phyloP scores from a whole-genome alignment of 2,113 vertebrate species.

The Tachycineta bicolor region DNA sequence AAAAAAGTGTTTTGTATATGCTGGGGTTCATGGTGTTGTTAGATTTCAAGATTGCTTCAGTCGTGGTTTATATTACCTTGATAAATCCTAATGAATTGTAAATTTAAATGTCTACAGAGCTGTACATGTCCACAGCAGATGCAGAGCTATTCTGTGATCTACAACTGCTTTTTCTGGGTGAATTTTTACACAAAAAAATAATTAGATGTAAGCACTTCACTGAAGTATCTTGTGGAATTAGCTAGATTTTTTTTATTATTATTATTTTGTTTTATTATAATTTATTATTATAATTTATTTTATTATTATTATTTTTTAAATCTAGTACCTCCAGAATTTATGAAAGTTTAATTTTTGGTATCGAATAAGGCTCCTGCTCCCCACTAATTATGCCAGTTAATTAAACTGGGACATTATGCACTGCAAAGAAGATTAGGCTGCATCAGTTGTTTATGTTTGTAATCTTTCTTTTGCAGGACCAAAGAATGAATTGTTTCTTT shows the following conservation, averaged over 20 bases:
- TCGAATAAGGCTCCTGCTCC: constrained; percentile 30
- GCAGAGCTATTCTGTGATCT: constrained; percentile 49
- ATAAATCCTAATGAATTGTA: constrained; percentile 66
- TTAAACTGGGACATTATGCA: constrained; percentile 69
- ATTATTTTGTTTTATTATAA: too few relatives aligned
- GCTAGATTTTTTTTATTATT: constrained; percentile 7
- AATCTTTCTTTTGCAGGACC: constrained; percentile 87
- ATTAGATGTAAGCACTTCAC: constrained; percentile 66
- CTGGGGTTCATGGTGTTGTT: not conserved
- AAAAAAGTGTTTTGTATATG: not conserved
- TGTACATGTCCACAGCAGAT: constrained; percentile 46
- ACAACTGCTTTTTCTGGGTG: constrained; percentile 41
- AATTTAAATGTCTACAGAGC: constrained; percentile 60
- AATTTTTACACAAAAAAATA: constrained; percentile 51
- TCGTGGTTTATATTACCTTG: constrained; percentile 1
- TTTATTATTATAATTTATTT: too few relatives aligned
- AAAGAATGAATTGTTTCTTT: constrained; percentile 95
- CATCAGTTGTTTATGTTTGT: constrained; percentile 72
- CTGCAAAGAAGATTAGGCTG: constrained; percentile 71
- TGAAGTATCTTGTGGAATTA: constrained; percentile 72
- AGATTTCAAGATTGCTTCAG: constrained; percentile 29
- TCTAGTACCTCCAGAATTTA: constrained; percentile 70
- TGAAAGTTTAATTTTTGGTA: constrained; percentile 72
- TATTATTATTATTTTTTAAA: constrained; percentile 12
- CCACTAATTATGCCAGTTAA: constrained; percentile 75